Evolutionary conservation across 2,797 vertebrate genomes (phyloP), one percentile per base, ranked within the genome.

Genomic region (Gymnothorax reevesii): DNA sequence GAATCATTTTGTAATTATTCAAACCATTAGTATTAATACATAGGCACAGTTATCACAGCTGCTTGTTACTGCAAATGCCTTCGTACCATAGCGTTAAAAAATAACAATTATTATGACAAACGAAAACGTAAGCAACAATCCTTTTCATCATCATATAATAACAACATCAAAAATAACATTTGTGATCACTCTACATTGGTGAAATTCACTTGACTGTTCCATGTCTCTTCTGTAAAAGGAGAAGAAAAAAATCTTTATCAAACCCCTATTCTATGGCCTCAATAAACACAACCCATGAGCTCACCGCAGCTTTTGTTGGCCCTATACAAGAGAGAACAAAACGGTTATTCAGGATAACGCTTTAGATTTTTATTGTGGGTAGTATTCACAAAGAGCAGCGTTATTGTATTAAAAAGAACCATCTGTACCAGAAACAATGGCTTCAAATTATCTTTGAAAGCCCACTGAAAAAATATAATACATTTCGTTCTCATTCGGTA

Each of bases 341-440:
- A 99, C 98, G 98, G 97, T 98, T 98, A 98, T 99, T 99, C 97
- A 99, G 97, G 97, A 96, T 97, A 98, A 97, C 97, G 98, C 97
- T 99, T 99, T 98, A 97, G 98, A 98, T 98, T 98, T 95, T 98
- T 97, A 98, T 98, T 99, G 97, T 98, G 97, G 97, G 97, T 96
- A 97, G 97, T 96, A 96, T 95, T 97, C 98, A 98, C 98, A 99
- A 99, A 99, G 98, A 98, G 97, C 97, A 95, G 96, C 97, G 98
- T 99, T 99, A 99, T 99, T 99, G 98, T 99, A 98, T 99, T 98
- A 98, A 98, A 99, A 98, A 98, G 98, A 99, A 97, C 98, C 98
- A 99, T 99, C 98, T 99, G 98, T 99, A 98, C 97, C 97, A 98
- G 98, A 99, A 99, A 99, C 98, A 99, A 99, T 99, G 96, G 97